Percentiles rank a stretch among this genome's conserved stretches.
Evolutionary conservation across 1,140 invertebrate species (phyloP).

Genomic region (Drosophila chauvacae): DNA sequence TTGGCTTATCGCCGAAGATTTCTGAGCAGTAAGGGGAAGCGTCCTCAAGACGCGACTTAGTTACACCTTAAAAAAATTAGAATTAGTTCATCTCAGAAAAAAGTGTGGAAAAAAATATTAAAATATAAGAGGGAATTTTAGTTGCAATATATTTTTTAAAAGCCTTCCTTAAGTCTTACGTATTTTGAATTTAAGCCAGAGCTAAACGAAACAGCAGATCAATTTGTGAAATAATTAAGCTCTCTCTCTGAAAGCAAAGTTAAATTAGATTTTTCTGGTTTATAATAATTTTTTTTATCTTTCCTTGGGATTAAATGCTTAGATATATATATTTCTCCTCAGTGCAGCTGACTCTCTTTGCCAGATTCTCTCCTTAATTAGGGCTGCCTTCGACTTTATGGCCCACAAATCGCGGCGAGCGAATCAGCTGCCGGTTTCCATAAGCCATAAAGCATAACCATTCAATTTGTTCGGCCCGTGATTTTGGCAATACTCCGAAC

Average conservation of each 20-base stretch:
- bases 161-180: too few relatives aligned
- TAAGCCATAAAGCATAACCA: conserved; percentile 80
- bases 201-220: neutral
- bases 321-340: neutral
- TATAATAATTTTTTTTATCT: neutral
- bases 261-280: neutral
- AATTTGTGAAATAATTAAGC: neutral
- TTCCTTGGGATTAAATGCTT: too few relatives aligned
- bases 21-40: conserved; percentile 1
- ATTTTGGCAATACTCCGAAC: conserved; percentile 45
- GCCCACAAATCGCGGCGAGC: conserved; percentile 65
- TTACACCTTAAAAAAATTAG: neutral
- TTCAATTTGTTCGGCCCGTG: conserved; percentile 72
- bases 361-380: conserved; percentile 62
- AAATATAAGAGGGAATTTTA: neutral
- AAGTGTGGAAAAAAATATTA: neutral
- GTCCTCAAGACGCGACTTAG: neutral
- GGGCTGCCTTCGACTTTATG: conserved; percentile 70
- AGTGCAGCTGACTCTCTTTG: conserved; percentile 12
- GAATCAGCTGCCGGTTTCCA: conserved; percentile 80
- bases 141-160: too few relatives aligned
- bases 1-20: conserved; percentile 55
- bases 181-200: too few relatives aligned
- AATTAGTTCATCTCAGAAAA: too few relatives aligned
- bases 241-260: neutral